Conservation (phyloP, 2,113 vertebrate species). For the Buteo buteo region DNA sequence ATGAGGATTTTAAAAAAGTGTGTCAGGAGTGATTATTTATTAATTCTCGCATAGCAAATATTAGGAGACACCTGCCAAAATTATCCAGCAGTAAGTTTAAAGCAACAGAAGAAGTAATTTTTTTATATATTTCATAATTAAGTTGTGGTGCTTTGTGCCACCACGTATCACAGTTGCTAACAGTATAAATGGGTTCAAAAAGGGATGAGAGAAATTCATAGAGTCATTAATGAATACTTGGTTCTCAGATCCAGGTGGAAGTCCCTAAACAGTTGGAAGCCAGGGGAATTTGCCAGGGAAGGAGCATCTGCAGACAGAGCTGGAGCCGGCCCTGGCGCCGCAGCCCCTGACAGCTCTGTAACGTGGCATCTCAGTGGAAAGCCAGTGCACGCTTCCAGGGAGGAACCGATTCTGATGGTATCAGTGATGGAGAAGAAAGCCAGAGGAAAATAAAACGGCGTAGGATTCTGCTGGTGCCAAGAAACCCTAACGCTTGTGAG, state of each 20-base stretch:
- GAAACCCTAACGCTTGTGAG: background rate
- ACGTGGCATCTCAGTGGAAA: fast-evolving
- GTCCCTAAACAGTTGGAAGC: background rate
- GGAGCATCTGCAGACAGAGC: background rate
- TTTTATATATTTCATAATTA: background rate
- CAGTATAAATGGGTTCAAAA: background rate
- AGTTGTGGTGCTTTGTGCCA: background rate
- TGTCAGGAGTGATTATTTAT: background rate
- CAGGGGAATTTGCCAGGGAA: background rate
- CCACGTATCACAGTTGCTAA: background rate
- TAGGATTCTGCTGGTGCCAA: background rate
- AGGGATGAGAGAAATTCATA: background rate
- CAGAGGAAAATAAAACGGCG: background rate
- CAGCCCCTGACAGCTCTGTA: fast-evolving
- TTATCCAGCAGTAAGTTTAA: background rate
- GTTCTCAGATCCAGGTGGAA: background rate
- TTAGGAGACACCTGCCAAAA: background rate
- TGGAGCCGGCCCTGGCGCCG: fast-evolving
- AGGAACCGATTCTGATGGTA: fast-evolving
- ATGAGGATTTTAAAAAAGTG: background rate
- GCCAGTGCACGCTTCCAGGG: fast-evolving
- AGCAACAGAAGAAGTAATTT: background rate
- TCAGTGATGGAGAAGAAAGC: background rate
- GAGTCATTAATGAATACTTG: background rate
- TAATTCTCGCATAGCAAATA: background rate